These are phyloP conservation scores for Phataginus tetradactyla DNA, from an alignment of 2,797 vertebrate genomes.

Conservation along the genomic window DNA sequence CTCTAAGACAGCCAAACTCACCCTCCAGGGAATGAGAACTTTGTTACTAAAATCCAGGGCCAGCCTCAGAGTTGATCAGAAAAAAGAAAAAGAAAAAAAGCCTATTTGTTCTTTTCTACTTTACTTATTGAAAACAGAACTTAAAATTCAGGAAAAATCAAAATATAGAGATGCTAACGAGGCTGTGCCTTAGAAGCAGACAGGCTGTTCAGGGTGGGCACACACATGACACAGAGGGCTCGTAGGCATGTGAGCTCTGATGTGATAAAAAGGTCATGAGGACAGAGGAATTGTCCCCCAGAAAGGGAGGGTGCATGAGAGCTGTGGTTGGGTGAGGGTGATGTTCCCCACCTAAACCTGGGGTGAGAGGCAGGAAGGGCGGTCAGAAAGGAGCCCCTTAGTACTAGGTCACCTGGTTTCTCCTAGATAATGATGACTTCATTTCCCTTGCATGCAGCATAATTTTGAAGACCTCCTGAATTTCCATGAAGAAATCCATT, in stretches of 20 bases:
- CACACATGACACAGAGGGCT: accelerated
- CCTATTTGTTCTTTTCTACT: not conserved
- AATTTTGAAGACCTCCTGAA: not conserved
- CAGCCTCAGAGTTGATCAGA: not conserved
- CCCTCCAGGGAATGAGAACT: not conserved
- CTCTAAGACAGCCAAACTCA: too few relatives aligned
- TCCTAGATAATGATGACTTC: not conserved
- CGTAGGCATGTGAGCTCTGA: not conserved
- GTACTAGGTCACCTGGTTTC: too few relatives aligned
- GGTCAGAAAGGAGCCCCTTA: accelerated
- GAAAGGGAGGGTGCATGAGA: accelerated
- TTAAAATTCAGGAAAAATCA: not conserved
- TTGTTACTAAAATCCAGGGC: not conserved
- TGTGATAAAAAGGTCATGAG: accelerated
- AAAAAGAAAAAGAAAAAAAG: not conserved
- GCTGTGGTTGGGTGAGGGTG: accelerated
- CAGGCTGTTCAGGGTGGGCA: accelerated
- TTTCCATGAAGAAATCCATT: constrained; percentile 8
- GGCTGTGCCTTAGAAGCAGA: not conserved
- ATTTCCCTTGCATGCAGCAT: not conserved
- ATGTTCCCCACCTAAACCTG: accelerated
- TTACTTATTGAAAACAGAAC: not conserved
- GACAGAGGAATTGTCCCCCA: too few relatives aligned
- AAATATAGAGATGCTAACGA: not conserved
- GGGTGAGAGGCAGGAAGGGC: too few relatives aligned